Evolutionary conservation across 2,113 vertebrate genomes (phyloP).

Genomic region (Sturnus vulgaris): DNA sequence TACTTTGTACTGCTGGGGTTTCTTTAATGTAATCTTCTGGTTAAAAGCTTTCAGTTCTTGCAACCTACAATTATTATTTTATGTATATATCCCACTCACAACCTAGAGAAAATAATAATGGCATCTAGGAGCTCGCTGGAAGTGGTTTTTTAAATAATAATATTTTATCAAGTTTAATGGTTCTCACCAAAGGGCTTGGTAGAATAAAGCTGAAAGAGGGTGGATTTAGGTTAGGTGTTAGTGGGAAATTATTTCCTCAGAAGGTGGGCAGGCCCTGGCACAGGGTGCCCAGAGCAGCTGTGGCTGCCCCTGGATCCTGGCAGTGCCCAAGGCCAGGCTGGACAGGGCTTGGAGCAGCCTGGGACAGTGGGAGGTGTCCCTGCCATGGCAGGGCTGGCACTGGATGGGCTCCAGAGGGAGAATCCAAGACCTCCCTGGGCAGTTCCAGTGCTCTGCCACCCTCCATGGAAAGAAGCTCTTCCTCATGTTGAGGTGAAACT

Average conservation of each 20-base stretch:
- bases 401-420: background rate
- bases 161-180: background rate
- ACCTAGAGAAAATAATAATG: background rate
- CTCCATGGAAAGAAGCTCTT: background rate
- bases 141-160: background rate
- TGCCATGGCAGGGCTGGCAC: background rate
- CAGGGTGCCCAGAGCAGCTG: background rate
- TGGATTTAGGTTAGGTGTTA: background rate
- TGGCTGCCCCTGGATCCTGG: background rate
- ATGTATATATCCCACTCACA: background rate
- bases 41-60: background rate
- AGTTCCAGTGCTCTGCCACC: background rate
- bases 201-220: background rate
- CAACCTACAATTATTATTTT: background rate
- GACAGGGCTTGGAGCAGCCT: background rate
- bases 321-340: background rate
- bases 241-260: background rate
- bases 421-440: no score
- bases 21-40: background rate
- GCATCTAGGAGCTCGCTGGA: background rate
- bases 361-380: background rate
- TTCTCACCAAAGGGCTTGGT: background rate
- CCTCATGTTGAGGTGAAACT: background rate
- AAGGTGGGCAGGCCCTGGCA: background rate
- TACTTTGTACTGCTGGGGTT: background rate